phyloP scores from a whole-genome alignment of 92 coral and sea anemone species.

The Desmophyllum pertusum region DNA sequence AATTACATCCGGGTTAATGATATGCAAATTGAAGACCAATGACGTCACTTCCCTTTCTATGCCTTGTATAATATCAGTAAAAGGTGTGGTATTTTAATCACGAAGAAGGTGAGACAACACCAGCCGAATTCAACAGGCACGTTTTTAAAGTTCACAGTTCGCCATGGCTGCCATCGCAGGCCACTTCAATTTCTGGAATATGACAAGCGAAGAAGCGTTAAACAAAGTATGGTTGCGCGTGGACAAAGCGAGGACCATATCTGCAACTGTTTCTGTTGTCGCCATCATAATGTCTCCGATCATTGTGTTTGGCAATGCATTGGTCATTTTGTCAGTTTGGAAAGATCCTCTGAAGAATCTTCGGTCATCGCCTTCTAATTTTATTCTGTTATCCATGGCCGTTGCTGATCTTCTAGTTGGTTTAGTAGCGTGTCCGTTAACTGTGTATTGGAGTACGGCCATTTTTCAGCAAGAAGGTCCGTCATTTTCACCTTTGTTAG shows the following conservation, averaged over 20 bases:
- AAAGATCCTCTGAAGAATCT: constrained; percentile 20
- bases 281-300: background rate
- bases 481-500: background rate
- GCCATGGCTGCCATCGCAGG: background rate
- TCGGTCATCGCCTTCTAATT: constrained; percentile 9
- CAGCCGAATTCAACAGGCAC: too few relatives aligned
- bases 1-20: too few relatives aligned
- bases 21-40: too few relatives aligned
- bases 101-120: too few relatives aligned
- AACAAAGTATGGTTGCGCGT: background rate
- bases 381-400: background rate
- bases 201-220: background rate
- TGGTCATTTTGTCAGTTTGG: constrained; percentile 19
- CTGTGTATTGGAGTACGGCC: background rate
- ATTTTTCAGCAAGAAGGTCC: background rate
- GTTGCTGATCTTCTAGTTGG: constrained; percentile 16
- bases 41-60: too few relatives aligned
- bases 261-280: background rate
- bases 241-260: background rate
- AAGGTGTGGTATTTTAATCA: too few relatives aligned
- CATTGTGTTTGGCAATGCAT: constrained; percentile 3
- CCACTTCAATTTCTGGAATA: background rate
- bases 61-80: too few relatives aligned
- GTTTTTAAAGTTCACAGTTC: too few relatives aligned
- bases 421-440: background rate